Base-by-base conservation (phyloP, 2,797 vertebrate species). In the Sphenodon punctatus region DNA sequence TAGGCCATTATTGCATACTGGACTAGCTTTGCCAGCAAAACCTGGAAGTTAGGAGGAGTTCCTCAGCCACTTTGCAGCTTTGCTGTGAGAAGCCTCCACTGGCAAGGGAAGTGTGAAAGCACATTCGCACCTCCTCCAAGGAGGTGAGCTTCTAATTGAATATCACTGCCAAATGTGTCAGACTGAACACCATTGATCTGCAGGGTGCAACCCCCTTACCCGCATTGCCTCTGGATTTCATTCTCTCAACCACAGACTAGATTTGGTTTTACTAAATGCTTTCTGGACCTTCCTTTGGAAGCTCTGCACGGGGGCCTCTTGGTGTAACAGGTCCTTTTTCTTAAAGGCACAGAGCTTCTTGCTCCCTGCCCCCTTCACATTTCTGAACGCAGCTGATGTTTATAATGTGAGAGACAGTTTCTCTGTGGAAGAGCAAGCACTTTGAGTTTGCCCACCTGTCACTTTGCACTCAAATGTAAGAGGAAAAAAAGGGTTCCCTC, bases 111-210 rank as follows among this genome's bases (percentile, higher is more conserved):
- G 83, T 1, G 77, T 63, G 78, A 93, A 86, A 53, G 34, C 78
- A 64, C 17, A 1, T 86, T 92, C 74, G 23, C 80, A 56, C 88
- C 25, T 74, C 78, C 84, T 56, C 16, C 16, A 30, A 73, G 0
- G 36, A 90, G 82, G 73, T 76, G 85, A 83, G 63, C 87, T 61
- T 46, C 88, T 95, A 92, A 94, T 93, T 93, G 90, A 86, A 46
- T 48, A 59, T 84, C 68, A 75, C 80, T 49, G 45, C 64, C 85
- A 91, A 87, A 91, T 4, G 83, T 87, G 88, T 71, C 68, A 92
- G 89, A 90, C 43, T 42, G 43, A 67, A 82, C 17, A 78, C 89
- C 89, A 78, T 55, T 69, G 78, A 76, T 61, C 84, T 86, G 68
- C 46, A 61, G 75, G 74, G 80, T 82, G 66, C 74, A 85, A 60